Evolutionary conservation across 1,140 invertebrate species (phyloP), one percentile per base, ranked within the genome.

Genomic region (Anoplolepis gracilipes): DNA sequence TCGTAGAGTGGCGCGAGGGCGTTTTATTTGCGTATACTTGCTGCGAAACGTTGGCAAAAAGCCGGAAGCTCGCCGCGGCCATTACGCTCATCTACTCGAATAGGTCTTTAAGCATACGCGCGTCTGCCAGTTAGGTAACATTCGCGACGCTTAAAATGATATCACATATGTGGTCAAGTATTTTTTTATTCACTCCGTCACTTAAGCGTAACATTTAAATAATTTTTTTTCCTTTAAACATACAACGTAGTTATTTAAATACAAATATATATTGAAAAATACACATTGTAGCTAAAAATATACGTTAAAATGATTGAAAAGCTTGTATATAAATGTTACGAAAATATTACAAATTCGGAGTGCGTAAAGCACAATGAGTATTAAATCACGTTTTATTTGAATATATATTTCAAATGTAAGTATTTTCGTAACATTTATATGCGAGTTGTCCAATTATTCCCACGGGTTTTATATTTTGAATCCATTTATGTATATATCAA

Each of bases 31-130:
- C 46, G 77, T 22, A 79, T 55, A 70, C 46, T 49, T 49, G 53
- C 53, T 30, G n/a, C 33, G n/a, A 59, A 53, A 13, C 62, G 16
- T 46, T 16, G 22, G 42, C 77, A 79, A 69, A 79, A 79, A 55
- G 33, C 33, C 77, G 64, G 64, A 55, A 55, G 55, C 46, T 79
- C 77, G 33, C 64, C 76, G 30, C 76, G 61, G 62, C 42, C 77
- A 69, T 79, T 79, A 79, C 77, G 64, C 64, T 79, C 64, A 79
- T 79, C 77, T 79, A 69, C 46, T 69, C 46, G 11, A 25, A 11
- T 25, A 55, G 77, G 42, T 79, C 77, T 70, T 79, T 69, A 79
- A 79, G 77, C 77, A 69, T 79, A 46, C 77, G 77, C 77, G 77
- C 77, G 64, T 19, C 55, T 33, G 64, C 46, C 64, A 25, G 13